Percentiles rank a stretch among this genome's conserved stretches.
Evolutionary conservation across 1,140 invertebrate genomes (phyloP).

Genomic region (Centruroides sculpturatus): DNA sequence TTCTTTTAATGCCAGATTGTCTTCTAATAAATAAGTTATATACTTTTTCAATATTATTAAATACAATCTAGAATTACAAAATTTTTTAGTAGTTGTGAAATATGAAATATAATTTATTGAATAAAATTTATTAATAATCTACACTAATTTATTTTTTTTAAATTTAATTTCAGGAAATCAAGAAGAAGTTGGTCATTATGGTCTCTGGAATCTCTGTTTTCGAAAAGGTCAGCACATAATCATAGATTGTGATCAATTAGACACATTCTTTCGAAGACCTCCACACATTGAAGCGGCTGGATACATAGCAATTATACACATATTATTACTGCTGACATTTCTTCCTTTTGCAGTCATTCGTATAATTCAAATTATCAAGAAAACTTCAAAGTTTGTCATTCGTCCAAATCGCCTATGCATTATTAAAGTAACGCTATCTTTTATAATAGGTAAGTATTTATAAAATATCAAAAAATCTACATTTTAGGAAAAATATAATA

Average conservation of each 20-base stretch:
- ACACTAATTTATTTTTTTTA: too few relatives aligned
- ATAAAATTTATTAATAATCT: too few relatives aligned
- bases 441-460: not conserved
- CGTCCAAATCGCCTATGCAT: not conserved
- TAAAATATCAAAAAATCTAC: too few relatives aligned
- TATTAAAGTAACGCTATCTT: slow-evolving; percentile 1
- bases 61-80: too few relatives aligned
- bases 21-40: too few relatives aligned
- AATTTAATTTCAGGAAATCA: slow-evolving; percentile 3
- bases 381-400: not conserved
- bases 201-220: slow-evolving; percentile 13
- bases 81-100: too few relatives aligned
- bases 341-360: slow-evolving; percentile 1
- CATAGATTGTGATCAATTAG: slow-evolving; percentile 14
- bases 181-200: slow-evolving; percentile 15
- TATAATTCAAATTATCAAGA: not conserved
- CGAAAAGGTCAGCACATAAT: slow-evolving; percentile 1
- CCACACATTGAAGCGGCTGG: slow-evolving; percentile 1
- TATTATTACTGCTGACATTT: not conserved
- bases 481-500: too few relatives aligned
- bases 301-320: slow-evolving; percentile 3
- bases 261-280: slow-evolving; percentile 11
- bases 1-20: too few relatives aligned
- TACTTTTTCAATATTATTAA: too few relatives aligned
- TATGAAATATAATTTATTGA: too few relatives aligned